Conservation (phyloP, 2,797 vertebrate species). For the Sparus aurata region DNA sequence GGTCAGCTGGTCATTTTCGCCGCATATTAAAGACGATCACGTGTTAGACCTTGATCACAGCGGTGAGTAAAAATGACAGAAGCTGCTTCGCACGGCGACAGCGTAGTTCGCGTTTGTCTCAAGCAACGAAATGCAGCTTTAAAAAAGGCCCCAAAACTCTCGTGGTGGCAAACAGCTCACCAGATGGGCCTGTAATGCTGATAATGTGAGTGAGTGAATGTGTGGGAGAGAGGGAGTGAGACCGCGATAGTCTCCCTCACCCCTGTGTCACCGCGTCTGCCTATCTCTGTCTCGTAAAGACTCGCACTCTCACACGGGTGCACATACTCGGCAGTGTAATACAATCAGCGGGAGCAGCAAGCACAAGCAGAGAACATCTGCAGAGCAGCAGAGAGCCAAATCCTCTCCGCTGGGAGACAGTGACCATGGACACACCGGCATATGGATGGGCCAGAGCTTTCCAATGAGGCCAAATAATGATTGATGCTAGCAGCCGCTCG, state of each 20-base stretch:
- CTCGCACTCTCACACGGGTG: conserved; percentile 28
- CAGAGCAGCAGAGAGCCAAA: conserved; percentile 63
- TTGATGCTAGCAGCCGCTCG: conserved; percentile 71
- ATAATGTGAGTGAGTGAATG: conserved; percentile 32
- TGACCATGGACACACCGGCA: conserved; percentile 74
- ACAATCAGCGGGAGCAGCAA: conserved; percentile 69
- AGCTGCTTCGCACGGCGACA: conserved; percentile 25
- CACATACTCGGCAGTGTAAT: conserved; percentile 45
- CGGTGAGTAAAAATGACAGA: conserved; percentile 41
- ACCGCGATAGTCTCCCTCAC: conserved; percentile 28
- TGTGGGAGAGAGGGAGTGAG: neutral
- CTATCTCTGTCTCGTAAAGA: conserved; percentile 37
- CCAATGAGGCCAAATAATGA: conserved; percentile 80
- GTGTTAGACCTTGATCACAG: conserved; percentile 42
- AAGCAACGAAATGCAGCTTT: conserved; percentile 35
- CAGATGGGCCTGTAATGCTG: conserved; percentile 70
- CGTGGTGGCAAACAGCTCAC: conserved; percentile 47
- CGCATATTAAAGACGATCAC: conserved; percentile 7
- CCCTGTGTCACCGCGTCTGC: conserved; percentile 24
- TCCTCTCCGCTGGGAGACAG: conserved; percentile 68
- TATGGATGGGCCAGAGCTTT: conserved; percentile 76
- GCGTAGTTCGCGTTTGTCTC: conserved; percentile 36
- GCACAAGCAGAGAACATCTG: conserved; percentile 78
- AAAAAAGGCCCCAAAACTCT: conserved; percentile 57
- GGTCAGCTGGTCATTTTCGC: conserved; percentile 15